These are phyloP conservation scores for Azemiops feae DNA, from an alignment of 2,113 vertebrate species.

Conservation along the genomic window DNA sequence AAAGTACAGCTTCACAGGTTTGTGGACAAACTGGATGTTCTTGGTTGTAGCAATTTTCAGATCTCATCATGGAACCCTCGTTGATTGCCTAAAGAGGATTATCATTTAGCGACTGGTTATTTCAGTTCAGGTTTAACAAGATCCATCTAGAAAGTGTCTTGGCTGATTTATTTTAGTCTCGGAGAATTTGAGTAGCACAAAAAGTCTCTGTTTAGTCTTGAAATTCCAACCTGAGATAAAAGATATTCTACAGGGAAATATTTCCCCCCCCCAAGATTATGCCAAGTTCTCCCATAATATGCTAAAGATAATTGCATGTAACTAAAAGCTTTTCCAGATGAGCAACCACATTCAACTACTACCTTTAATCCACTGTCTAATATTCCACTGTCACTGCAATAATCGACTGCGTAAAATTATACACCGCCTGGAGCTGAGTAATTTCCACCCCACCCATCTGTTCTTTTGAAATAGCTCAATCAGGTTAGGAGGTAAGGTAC, in stretches of 20 bases:
- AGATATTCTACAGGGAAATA: too few species aligned
- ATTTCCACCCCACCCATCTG: not conserved
- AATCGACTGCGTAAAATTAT: not conserved
- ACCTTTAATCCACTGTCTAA: not conserved
- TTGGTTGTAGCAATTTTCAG: not conserved
- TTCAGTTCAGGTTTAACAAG: not conserved
- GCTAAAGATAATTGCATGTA: not conserved
- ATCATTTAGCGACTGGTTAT: not conserved
- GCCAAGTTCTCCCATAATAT: not conserved
- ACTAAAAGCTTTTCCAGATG: not conserved
- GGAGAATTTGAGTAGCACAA: not conserved
- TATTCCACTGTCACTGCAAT: not conserved
- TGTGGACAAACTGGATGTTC: not conserved
- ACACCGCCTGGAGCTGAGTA: not conserved
- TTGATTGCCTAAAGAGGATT: not conserved
- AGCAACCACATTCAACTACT: not conserved
- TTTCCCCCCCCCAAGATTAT: not conserved
- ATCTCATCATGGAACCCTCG: not conserved
- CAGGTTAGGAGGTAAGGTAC: not conserved
- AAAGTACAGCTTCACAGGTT: constrained; percentile 72
- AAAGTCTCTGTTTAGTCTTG: not conserved
- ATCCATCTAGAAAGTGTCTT: not conserved
- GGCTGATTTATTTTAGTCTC: not conserved
- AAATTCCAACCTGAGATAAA: not conserved
- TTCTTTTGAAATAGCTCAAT: not conserved